Conservation (phyloP, 92 coral and sea anemone species). For the Epizoanthus stellaris region DNA sequence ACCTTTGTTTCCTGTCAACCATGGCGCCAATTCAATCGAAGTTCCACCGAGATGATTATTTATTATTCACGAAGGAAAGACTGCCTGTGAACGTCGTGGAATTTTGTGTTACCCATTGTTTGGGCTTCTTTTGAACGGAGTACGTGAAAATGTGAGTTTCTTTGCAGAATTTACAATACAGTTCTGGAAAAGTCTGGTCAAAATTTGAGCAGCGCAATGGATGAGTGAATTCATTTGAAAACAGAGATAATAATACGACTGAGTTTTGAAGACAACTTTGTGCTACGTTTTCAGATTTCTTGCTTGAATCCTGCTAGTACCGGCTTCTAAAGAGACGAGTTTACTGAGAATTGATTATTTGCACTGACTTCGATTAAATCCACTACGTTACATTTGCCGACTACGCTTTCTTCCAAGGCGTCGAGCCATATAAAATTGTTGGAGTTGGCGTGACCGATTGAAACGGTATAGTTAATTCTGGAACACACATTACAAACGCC, state of each 20-base stretch:
- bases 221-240: slow-evolving; percentile 40
- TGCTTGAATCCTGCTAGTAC: slow-evolving; percentile 20
- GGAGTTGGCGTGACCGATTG: slow-evolving; percentile 46
- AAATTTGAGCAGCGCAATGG: slow-evolving; percentile 30
- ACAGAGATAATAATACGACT: slow-evolving; percentile 15
- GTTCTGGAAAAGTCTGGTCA: not conserved
- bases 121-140: not conserved
- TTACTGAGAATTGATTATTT: slow-evolving; percentile 4
- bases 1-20: slow-evolving; percentile 35
- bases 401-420: not conserved
- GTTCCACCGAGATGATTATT: slow-evolving; percentile 37
- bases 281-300: slow-evolving; percentile 30
- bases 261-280: not conserved
- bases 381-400: slow-evolving; percentile 5
- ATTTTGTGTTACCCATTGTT: slow-evolving; percentile 44
- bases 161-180: not conserved
- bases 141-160: slow-evolving; percentile 29
- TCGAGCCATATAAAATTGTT: not conserved
- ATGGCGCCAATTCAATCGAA: slow-evolving; percentile 54
- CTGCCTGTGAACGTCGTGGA: slow-evolving; percentile 41
- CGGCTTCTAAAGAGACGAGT: not conserved
- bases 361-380: slow-evolving; percentile 22
- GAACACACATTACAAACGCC: slow-evolving; percentile 19
- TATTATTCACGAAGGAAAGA: slow-evolving; percentile 49
- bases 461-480: slow-evolving; percentile 12